Conservation (phyloP, 2,797 vertebrate species). For the Falco biarmicus region DNA sequence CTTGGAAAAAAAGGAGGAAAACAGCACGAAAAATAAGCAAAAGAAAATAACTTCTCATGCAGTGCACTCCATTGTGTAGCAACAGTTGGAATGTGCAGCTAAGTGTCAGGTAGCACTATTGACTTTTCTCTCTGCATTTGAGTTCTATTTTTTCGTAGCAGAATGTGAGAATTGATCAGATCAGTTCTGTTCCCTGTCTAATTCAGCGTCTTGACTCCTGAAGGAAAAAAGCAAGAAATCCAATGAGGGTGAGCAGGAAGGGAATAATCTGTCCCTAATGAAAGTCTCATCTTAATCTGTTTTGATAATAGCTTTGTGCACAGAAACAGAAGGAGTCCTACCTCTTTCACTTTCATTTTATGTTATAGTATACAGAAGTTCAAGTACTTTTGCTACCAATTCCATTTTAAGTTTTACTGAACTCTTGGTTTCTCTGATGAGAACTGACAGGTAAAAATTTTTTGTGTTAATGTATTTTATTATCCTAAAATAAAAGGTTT, state of each 20-base stretch:
- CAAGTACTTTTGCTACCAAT: not conserved
- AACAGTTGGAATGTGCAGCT: not conserved
- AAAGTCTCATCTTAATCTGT: not conserved
- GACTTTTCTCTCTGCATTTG: not conserved
- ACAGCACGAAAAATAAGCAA: not conserved
- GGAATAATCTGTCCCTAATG: not conserved
- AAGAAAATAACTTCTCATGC: not conserved
- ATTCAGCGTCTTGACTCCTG: not conserved
- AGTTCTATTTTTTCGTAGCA: not conserved
- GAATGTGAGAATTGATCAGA: not conserved
- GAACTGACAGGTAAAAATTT: not conserved
- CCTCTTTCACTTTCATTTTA: not conserved
- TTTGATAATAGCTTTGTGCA: not conserved
- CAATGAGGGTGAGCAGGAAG: not conserved
- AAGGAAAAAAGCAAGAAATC: not conserved
- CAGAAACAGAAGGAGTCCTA: not conserved
- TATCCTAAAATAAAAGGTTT: not conserved
- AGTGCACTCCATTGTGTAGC: not conserved
- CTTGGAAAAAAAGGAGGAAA: not conserved
- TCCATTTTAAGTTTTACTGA: not conserved
- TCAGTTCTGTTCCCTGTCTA: not conserved
- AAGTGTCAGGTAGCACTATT: not conserved
- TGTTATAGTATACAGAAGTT: not conserved
- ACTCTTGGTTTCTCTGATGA: not conserved
- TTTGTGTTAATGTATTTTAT: not conserved